Conservation (phyloP, 2,888 invertebrate species). For the Ceraclea dissimilis region DNA sequence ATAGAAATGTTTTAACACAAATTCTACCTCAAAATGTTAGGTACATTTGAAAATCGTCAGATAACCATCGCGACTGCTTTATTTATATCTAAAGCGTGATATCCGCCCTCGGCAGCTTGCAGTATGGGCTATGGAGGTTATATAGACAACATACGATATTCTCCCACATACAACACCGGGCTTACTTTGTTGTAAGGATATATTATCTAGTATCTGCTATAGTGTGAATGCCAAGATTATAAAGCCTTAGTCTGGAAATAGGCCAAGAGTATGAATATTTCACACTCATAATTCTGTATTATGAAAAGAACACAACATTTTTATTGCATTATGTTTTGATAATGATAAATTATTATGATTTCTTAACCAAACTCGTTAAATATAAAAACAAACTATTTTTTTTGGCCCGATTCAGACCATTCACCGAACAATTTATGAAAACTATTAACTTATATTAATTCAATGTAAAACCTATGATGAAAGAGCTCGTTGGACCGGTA, state of each 20-base stretch:
- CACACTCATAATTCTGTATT: background rate
- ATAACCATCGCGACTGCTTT: constrained; percentile 5
- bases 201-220: background rate
- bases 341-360: no score
- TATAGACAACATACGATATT: no score
- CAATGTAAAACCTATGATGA: no score
- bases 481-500: no score
- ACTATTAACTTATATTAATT: no score
- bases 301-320: background rate
- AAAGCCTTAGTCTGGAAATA: constrained; percentile 3
- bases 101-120: background rate
- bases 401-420: no score
- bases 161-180: no score
- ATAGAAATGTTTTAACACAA: background rate
- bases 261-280: constrained; percentile 4
- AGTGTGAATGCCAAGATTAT: constrained; percentile 12
- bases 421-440: no score
- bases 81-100: constrained; percentile 1
- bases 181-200: no score
- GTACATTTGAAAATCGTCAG: background rate
- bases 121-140: background rate
- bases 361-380: no score
- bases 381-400: no score
- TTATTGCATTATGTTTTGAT: no score
- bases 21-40: background rate